Base-by-base conservation (phyloP, 1,140 invertebrate species). In the Maconellicoccus hirsutus region DNA sequence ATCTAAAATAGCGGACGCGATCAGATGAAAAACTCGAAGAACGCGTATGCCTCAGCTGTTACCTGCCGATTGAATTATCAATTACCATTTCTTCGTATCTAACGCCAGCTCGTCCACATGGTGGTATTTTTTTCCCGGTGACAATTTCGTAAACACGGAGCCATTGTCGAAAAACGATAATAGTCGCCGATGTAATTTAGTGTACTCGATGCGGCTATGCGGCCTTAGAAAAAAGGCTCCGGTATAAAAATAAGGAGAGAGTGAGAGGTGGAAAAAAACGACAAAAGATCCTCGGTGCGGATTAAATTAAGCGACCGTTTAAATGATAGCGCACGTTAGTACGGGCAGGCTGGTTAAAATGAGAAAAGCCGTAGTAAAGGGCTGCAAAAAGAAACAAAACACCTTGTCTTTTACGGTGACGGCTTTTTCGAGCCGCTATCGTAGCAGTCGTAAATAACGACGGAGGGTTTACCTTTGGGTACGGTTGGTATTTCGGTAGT, bases 261-360 rank as follows among this genome's bases (percentile, higher is more conserved):
- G 33, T 38, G 33, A 7, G 6, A 14, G 6, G 33, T 38, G 33
- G 14, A 38, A 38, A 38, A 38, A 38, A 52, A 52, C 10, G n/a
- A 52, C 10, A 19, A 19, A 52, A 52, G 42, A 52, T 52, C n/a
- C 42, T 52, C 42, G n/a, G 42, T 14, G 6, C 61, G 61, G 61
- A 66, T 66, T 66, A 66, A 66, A 66, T 66, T 66, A 66, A 66
- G 61, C 21, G 61, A 66, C 61, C 61, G 61, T 66, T 66, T 66
- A 66, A 66, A 66, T 66, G 61, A 26, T 66, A 19, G 61, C 61
- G 61, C 61, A 66, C 61, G 61, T 59, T 59, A 59, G 52, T 22
- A 6, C n/a, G n/a, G n/a, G n/a, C n/a, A 19, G 25, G 10, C 61
- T 25, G 21, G 61, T 8, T 26, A 26, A 66, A 66, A 66, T 66